These are phyloP conservation scores for Colistium nudipinnis DNA, from an alignment of 2,113 vertebrate genomes.

Conservation along the genomic window DNA sequence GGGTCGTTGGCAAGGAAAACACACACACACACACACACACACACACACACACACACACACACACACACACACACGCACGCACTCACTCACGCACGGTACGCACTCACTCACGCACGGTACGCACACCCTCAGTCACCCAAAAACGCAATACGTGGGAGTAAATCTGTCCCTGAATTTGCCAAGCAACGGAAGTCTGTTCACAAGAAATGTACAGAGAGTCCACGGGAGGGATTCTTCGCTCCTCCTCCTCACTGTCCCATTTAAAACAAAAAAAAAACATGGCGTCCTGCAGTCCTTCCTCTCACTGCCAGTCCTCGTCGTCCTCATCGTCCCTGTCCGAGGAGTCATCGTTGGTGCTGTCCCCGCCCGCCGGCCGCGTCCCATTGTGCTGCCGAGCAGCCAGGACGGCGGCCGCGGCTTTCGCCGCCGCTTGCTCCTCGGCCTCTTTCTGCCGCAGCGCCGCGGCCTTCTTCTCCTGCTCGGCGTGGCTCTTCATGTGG, in stretches of 20 bases:
- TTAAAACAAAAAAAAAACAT: too few species aligned
- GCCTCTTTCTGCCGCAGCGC: conserved; percentile 88
- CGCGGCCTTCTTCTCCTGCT: conserved; percentile 97
- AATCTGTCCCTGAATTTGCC: conserved; percentile 69
- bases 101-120: conserved; percentile 12
- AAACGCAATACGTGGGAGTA: conserved; percentile 27
- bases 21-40: conserved; percentile 16
- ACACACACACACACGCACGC: conserved; percentile 20
- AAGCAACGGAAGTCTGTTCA: conserved; percentile 36
- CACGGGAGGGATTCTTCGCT: conserved; percentile 7
- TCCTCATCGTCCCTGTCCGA: conserved; percentile 84
- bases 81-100: conserved; percentile 24
- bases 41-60: conserved; percentile 30
- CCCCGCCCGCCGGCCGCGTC: conserved; percentile 62
- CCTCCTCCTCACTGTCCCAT: background rate
- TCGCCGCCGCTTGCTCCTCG: conserved; percentile 75
- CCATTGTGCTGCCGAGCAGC: conserved; percentile 79
- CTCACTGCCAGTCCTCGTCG: conserved; percentile 81
- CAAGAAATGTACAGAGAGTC: conserved; percentile 33
- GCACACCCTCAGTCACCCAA: conserved; percentile 17
- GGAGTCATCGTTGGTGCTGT: conserved; percentile 81
- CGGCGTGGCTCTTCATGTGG: conserved; percentile 98
- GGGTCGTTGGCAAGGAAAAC: conserved; percentile 38
- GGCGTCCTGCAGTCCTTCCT: background rate
- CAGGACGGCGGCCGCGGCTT: conserved; percentile 63